Conservation (phyloP, 2,888 invertebrate genomes). For the Athripsodes cinereus region DNA sequence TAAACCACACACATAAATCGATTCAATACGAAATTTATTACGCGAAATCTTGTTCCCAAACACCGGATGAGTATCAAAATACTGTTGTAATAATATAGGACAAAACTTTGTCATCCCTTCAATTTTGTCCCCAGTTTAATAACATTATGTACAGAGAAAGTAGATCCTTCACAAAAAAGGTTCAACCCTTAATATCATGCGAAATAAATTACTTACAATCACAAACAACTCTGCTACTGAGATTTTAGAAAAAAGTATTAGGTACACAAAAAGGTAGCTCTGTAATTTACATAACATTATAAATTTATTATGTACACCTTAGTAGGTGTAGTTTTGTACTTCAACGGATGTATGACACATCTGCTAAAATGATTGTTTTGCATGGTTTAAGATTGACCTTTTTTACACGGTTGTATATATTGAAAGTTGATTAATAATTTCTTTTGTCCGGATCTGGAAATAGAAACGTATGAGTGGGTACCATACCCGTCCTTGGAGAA, state of each 20-base stretch:
- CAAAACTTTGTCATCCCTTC: neutral
- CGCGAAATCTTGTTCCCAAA: constrained; percentile 12
- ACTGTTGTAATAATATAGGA: constrained; percentile 1
- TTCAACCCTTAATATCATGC: neutral
- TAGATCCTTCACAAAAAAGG: neutral
- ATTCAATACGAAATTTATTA: constrained; percentile 12
- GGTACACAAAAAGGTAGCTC: too few species aligned
- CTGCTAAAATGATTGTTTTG: too few species aligned
- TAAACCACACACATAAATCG: constrained; percentile 16
- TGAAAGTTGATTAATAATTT: neutral
- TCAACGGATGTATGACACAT: too few species aligned
- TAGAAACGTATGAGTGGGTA: neutral
- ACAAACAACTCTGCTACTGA: too few species aligned
- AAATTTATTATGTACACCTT: too few species aligned
- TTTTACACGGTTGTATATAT: neutral
- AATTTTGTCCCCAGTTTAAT: neutral
- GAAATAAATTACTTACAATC: too few species aligned
- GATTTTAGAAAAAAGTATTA: too few species aligned
- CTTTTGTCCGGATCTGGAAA: neutral
- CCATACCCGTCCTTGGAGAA: constrained; percentile 16
- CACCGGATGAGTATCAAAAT: constrained; percentile 9
- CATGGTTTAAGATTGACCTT: too few species aligned
- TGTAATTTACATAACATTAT: too few species aligned
- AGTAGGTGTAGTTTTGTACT: too few species aligned
- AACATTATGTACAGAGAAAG: neutral